phyloP scores from a whole-genome alignment of 2,888 invertebrate species.

The Callimorpha dominula region DNA sequence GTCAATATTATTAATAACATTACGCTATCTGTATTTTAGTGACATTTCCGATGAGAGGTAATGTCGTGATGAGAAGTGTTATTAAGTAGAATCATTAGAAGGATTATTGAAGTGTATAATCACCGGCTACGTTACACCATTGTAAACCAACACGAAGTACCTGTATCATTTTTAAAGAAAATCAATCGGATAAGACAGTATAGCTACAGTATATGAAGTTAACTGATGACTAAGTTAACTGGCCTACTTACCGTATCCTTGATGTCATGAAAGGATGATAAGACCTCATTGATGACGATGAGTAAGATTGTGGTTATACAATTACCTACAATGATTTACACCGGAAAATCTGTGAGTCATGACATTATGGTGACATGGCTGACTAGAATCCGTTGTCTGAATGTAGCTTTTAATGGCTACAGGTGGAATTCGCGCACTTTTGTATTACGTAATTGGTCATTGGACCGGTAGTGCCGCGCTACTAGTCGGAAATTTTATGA shows the following conservation, averaged over 20 bases:
- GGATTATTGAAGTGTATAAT: not conserved
- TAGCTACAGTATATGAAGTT: not conserved
- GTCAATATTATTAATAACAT: conserved; percentile 61
- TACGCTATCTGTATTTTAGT: not conserved
- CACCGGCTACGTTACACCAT: not conserved
- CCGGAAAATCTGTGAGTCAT: conserved; percentile 77
- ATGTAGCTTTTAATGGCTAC: conserved; percentile 47
- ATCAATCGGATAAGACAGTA: not conserved
- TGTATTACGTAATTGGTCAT: conserved; percentile 72
- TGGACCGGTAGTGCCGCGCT: conserved; percentile 58
- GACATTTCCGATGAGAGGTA: not conserved
- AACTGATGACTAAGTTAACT: conserved; percentile 8
- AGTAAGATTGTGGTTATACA: conserved; percentile 55
- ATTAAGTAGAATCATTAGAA: not conserved
- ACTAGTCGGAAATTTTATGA: conserved; percentile 50
- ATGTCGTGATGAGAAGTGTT: not conserved
- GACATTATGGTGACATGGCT: conserved; percentile 18
- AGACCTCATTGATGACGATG: conserved; percentile 36
- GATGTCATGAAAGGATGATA: conserved; percentile 25
- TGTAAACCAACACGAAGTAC: not conserved
- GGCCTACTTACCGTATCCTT: conserved; percentile 47
- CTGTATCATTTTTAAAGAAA: not conserved
- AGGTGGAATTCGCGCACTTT: conserved; percentile 82
- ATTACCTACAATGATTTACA: conserved; percentile 59
- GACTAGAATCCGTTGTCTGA: conserved; percentile 50